Evolutionary conservation across 1,140 invertebrate genomes (phyloP), one percentile per base, ranked within the genome.

Genomic region (Drosophila mojavensis): DNA sequence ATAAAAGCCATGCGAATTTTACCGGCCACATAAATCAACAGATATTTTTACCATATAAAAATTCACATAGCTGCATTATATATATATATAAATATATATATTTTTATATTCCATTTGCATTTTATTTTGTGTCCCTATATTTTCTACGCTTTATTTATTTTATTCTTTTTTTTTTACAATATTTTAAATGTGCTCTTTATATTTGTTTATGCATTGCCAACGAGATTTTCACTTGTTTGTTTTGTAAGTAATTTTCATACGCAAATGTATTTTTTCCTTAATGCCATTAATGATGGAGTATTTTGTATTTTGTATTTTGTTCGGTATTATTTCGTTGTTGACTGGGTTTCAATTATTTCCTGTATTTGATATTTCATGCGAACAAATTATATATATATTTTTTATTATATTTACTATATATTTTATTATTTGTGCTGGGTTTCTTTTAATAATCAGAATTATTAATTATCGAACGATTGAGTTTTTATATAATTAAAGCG

Each of bases 11-110:
- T 58, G 70, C 63, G 55, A 60, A 28, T 66, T 72, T 54, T 20
- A 5, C 26, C 56, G 30, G 50, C 65, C 71, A 68, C 65, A 74
- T 74, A 74, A 74, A 74, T 68, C 71, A 74, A 62, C 64, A 62
- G 71, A 68, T 74, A 61, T 62, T 68, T 39, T 39, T 11, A 45
- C 26, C 58, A 74, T 62, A 61, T 62, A 41, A 66, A 51, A 72
- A 67, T 73, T 20, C 51, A 71, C 36, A 56, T n/a, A n/a, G n/a
- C n/a, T n/a, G n/a, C n/a, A n/a, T n/a, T n/a, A n/a, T n/a, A n/a
- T n/a, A n/a, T n/a, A n/a, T n/a, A n/a, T n/a, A n/a, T n/a, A n/a
- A n/a, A n/a, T n/a, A n/a, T 45, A 51, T 53, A 59, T 71, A 51
- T 59, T 45, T 58, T 45, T 59, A 50, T 45, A 51, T 53, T 39